phyloP scores from a whole-genome alignment of 2,113 vertebrate species.

The Corythoichthys haematopterus region DNA sequence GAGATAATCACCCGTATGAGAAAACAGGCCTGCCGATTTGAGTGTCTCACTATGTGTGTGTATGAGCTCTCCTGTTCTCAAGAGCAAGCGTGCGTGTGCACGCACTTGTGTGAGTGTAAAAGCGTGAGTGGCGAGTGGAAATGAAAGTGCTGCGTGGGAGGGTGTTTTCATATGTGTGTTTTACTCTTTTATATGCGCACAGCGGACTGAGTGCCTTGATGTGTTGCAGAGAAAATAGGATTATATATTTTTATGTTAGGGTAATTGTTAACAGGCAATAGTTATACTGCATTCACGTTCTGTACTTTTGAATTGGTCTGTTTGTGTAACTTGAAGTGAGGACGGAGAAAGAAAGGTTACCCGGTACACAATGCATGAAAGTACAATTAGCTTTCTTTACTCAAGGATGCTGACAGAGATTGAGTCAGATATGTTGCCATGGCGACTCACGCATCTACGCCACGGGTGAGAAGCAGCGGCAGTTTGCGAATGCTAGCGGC shows the following conservation, averaged over 20 bases:
- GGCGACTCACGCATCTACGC: constrained; percentile 45
- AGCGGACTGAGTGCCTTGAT: constrained; percentile 20
- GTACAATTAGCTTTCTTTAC: constrained; percentile 33
- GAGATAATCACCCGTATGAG: constrained; percentile 62
- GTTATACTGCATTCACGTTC: background rate
- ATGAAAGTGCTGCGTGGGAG: constrained; percentile 19
- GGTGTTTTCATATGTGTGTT: constrained; percentile 13
- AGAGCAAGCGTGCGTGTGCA: constrained; percentile 3
- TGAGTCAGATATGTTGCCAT: constrained; percentile 58
- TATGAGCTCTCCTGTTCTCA: background rate
- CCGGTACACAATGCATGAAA: constrained; percentile 38
- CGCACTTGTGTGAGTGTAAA: constrained; percentile 1
- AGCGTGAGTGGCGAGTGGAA: constrained; percentile 27
- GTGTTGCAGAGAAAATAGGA: constrained; percentile 1
- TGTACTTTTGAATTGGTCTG: background rate
- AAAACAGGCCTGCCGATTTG: constrained; percentile 47
- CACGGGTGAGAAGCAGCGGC: constrained; percentile 34
- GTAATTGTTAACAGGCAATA: background rate
- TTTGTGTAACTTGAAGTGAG: background rate
- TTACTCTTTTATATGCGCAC: constrained; percentile 29
- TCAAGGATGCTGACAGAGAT: constrained; percentile 43
- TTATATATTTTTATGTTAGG: background rate
- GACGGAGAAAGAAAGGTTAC: background rate
- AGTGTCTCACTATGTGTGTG: constrained; percentile 21
- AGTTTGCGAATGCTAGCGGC: constrained; percentile 44